These are phyloP conservation scores for Recurvirostra avosetta DNA, from an alignment of 2,113 vertebrate species.

Conservation along the genomic window DNA sequence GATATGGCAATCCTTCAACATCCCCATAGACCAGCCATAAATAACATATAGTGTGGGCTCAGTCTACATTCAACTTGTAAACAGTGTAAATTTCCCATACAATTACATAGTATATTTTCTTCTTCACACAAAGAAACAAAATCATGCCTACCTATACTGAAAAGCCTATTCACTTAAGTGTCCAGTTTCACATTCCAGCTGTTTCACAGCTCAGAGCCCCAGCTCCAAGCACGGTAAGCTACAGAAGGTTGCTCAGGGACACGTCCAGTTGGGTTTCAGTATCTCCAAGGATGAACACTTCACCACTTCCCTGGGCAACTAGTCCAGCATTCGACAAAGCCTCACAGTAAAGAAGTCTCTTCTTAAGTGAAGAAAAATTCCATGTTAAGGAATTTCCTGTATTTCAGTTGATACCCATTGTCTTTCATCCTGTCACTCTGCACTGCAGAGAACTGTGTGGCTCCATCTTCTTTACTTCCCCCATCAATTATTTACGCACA, in stretches of 20 bases:
- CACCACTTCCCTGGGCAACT: neutral
- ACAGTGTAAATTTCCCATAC: neutral
- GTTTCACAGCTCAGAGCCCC: neutral
- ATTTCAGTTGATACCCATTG: neutral
- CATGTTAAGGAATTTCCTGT: neutral
- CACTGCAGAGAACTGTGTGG: neutral
- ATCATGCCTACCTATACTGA: neutral
- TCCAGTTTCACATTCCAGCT: neutral
- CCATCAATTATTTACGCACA: neutral
- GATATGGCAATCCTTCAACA: neutral
- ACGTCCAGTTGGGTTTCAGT: neutral
- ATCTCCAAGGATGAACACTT: neutral
- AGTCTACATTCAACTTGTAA: neutral
- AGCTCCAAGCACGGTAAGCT: neutral
- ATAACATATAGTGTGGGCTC: neutral
- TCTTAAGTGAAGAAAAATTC: neutral
- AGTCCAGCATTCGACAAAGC: neutral
- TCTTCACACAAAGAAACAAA: neutral
- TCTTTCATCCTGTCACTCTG: neutral
- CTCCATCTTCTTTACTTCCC: neutral
- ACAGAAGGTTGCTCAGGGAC: neutral
- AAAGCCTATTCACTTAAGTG: neutral
- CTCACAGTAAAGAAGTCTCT: neutral
- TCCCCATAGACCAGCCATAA: neutral
- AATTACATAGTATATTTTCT: neutral